Percentiles rank a stretch among this genome's conserved stretches.
Conservation (phyloP, 2,888 invertebrate genomes). For the Xestobium rufovillosum region DNA sequence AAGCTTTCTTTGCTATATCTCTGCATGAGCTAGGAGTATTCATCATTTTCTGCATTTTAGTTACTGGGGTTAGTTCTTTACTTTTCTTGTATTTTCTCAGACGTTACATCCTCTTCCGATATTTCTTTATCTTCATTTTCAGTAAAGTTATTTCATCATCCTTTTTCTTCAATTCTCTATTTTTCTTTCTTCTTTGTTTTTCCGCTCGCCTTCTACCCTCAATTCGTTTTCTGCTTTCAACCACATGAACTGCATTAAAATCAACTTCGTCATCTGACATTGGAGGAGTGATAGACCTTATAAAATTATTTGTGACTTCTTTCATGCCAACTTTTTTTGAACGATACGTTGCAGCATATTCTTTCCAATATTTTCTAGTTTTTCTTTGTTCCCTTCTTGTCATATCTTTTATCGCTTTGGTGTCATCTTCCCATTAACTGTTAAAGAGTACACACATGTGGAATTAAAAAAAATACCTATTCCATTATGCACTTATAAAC, state of each 20-base stretch:
- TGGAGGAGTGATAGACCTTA: too few species aligned
- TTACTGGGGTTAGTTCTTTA: neutral
- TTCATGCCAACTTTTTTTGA: constrained; percentile 4
- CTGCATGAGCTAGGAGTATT: constrained; percentile 3
- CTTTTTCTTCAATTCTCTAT: constrained; percentile 10
- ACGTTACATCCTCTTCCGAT: constrained; percentile 7
- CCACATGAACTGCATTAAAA: too few species aligned
- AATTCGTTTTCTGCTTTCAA: neutral
- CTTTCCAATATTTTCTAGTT: too few species aligned
- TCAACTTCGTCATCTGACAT: too few species aligned
- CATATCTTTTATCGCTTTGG: constrained; percentile 7
- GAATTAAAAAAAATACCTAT: too few species aligned
- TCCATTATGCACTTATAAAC: too few species aligned
- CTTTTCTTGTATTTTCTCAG: constrained; percentile 3
- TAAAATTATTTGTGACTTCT: constrained; percentile 5
- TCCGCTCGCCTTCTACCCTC: neutral
- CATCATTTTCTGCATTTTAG: too few species aligned
- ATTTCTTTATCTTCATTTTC: constrained; percentile 6
- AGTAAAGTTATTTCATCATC: constrained; percentile 8
- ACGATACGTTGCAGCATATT: constrained; percentile 5
- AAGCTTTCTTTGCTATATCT: constrained; percentile 9
- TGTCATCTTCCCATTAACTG: too few species aligned
- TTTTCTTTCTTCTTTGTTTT: constrained; percentile 4
- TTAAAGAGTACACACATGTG: too few species aligned
- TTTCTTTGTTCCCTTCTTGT: constrained; percentile 4